phyloP scores from a whole-genome alignment of 2,797 vertebrate genomes.

The Furcifer pardalis region DNA sequence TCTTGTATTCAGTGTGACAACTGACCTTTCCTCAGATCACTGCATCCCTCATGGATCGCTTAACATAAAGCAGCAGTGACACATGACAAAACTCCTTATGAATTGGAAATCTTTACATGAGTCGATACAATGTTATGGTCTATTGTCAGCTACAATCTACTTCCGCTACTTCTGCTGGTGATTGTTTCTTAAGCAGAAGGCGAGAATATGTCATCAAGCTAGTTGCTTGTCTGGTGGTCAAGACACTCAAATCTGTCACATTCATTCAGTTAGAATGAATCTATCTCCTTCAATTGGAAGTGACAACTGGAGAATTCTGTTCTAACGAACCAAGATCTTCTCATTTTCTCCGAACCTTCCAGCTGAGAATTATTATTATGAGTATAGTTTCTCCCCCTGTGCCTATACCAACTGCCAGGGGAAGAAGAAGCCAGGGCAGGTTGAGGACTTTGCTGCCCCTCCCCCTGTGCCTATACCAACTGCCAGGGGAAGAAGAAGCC shows the following conservation, averaged over 20 bases:
- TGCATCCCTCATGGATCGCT: slow-evolving; percentile 66
- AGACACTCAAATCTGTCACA: slow-evolving; percentile 41
- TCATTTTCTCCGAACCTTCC: slow-evolving; percentile 33
- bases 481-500: no score
- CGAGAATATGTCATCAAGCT: slow-evolving; percentile 62
- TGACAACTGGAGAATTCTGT: slow-evolving; percentile 34
- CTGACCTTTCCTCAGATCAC: slow-evolving; percentile 78
- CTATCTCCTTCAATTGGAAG: slow-evolving; percentile 36
- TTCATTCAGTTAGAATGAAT: slow-evolving; percentile 26
- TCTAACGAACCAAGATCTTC: background rate
- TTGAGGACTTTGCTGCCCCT: no score
- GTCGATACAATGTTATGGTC: slow-evolving; percentile 65
- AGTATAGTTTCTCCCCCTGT: no score
- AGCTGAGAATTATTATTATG: background rate
- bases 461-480: no score
- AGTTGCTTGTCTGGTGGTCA: background rate
- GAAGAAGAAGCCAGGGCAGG: no score
- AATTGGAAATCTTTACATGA: slow-evolving; percentile 48
- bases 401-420: no score
- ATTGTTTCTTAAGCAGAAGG: slow-evolving; percentile 64
- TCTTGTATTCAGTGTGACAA: slow-evolving; percentile 68
- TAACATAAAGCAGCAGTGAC: slow-evolving; percentile 66
- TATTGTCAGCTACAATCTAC: slow-evolving; percentile 63
- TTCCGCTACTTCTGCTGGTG: slow-evolving; percentile 44
- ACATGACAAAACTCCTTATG: slow-evolving; percentile 70